Evolutionary conservation across 1,140 invertebrate genomes (phyloP).

Genomic region (Microplitis demolitor): DNA sequence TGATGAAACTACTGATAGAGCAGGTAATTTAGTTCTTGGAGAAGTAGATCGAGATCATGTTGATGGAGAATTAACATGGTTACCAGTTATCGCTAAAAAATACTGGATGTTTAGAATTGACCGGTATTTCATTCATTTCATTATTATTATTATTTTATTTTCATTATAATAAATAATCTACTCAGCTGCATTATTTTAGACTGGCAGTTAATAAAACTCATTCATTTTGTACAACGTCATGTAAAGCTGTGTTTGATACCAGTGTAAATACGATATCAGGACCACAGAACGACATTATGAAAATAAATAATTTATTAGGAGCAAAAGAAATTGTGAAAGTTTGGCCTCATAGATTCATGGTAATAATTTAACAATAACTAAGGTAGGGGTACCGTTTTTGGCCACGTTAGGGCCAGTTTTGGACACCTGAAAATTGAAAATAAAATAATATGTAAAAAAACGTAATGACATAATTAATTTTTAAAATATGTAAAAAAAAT

Average conservation of each 20-base stretch:
- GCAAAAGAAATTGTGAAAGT: constrained; percentile 63
- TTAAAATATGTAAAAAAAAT: no score
- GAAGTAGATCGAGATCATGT: constrained; percentile 72
- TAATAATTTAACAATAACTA: constrained; percentile 35
- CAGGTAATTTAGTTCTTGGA: constrained; percentile 78
- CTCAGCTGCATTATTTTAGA: constrained; percentile 41
- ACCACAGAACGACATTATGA: constrained; percentile 68
- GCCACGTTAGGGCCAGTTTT: no score
- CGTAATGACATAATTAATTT: no score
- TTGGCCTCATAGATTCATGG: constrained; percentile 60
- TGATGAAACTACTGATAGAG: constrained; percentile 65
- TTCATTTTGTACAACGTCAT: constrained; percentile 62
- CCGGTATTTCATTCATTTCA: constrained; percentile 44
- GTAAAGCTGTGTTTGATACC: constrained; percentile 80
- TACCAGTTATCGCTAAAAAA: constrained; percentile 68
- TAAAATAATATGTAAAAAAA: no score
- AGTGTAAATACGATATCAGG: constrained; percentile 80
- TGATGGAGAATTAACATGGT: constrained; percentile 70
- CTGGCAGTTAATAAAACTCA: constrained; percentile 50
- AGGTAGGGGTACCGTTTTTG: no score
- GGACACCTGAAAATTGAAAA: no score
- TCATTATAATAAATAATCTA: neutral
- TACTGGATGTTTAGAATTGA: constrained; percentile 86
- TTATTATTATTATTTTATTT: no score
- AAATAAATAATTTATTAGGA: constrained; percentile 73